Evolutionary conservation across 2,888 invertebrate genomes (phyloP).

Genomic region (Itoplectis maculator): DNA sequence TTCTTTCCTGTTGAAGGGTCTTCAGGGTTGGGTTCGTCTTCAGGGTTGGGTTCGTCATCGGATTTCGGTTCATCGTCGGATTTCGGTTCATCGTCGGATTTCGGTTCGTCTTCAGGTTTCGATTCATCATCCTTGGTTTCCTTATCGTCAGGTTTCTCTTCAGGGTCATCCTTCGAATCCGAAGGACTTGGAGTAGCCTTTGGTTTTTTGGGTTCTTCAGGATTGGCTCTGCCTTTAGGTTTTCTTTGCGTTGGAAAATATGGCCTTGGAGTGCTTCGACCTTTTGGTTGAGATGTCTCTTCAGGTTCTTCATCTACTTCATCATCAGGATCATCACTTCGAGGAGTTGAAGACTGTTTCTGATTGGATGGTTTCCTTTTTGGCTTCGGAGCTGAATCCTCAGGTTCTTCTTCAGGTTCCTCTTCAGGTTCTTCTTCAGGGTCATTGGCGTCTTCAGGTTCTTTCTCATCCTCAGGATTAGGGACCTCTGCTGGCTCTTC

Average conservation of each 20-base stretch:
- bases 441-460: slow-evolving; percentile 47
- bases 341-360: neutral
- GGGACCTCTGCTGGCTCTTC: slow-evolving; percentile 53
- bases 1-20: neutral
- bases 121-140: slow-evolving; percentile 55
- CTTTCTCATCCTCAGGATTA: slow-evolving; percentile 55
- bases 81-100: neutral
- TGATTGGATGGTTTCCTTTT: slow-evolving; percentile 23
- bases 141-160: neutral
- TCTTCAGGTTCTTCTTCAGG: slow-evolving; percentile 55
- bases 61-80: slow-evolving; percentile 3
- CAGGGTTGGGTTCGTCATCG: slow-evolving; percentile 39
- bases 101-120: neutral
- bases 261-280: slow-evolving; percentile 10
- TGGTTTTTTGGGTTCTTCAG: slow-evolving; percentile 15
- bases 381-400: slow-evolving; percentile 29
- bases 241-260: neutral
- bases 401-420: slow-evolving; percentile 24
- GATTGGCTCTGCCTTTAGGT: slow-evolving; percentile 9
- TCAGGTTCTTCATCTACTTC: slow-evolving; percentile 33
- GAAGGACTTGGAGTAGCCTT: slow-evolving; percentile 24
- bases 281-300: too few species aligned
- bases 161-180: slow-evolving; percentile 20
- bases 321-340: slow-evolving; percentile 19
- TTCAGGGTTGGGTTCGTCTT: slow-evolving; percentile 2